A percentile compares a stretch with the other conserved stretches of the same genome.
Evolutionary conservation across 2,113 vertebrate genomes (phyloP).

Genomic region (Osmerus mordax): DNA sequence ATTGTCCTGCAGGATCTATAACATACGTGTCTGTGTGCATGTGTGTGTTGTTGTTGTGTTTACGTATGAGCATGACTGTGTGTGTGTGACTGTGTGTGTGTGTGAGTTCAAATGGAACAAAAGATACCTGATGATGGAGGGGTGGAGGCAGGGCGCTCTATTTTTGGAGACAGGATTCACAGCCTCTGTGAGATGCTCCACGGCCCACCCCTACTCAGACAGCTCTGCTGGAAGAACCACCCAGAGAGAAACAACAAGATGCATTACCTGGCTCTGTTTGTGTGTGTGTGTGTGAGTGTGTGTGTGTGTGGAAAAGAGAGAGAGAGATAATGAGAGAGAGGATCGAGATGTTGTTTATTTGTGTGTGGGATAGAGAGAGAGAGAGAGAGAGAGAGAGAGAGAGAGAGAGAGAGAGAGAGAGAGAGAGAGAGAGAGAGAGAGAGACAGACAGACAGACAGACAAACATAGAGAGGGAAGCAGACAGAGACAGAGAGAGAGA

Average conservation of each 20-base stretch:
- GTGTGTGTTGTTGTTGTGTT: background rate
- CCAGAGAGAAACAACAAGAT: background rate
- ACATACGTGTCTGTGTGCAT: background rate
- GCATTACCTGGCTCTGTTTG: background rate
- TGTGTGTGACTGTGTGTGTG: conserved; percentile 6
- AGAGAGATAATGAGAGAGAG: background rate
- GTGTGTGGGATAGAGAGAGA: background rate
- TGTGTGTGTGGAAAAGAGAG: background rate
- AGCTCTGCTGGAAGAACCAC: conserved; percentile 43
- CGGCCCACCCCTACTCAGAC: conserved; percentile 50
- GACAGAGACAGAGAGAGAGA: no score
- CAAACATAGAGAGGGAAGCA: no score
- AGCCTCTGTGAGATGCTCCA: conserved; percentile 42
- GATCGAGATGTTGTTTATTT: no score
- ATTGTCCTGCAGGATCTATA: background rate
- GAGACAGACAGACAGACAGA: background rate
- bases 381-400: background rate
- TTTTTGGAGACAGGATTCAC: conserved; percentile 58
- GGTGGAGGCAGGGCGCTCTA: conserved; percentile 47
- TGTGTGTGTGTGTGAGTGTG: background rate
- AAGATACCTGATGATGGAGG: conserved; percentile 34
- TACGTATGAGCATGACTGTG: conserved; percentile 13
- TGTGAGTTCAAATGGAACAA: conserved; percentile 18
- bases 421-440: background rate
- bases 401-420: no score